Conservation (phyloP, 2,888 invertebrate genomes). For the Philereme vetulata region DNA sequence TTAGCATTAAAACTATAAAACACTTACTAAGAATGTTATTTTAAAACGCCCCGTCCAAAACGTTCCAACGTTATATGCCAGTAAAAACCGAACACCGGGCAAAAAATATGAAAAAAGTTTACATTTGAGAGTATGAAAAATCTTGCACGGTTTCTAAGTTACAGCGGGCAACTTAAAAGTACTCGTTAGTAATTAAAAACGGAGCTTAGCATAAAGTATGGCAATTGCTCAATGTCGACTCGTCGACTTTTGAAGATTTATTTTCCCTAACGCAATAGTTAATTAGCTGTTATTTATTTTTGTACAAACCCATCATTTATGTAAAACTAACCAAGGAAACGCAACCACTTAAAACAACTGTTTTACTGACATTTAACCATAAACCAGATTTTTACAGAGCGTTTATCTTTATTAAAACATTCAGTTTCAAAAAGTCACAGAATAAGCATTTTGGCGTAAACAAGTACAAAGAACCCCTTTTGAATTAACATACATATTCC, state of each 20-base stretch:
- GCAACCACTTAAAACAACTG: no score
- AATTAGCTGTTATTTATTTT: conserved; percentile 36
- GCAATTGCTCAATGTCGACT: conserved; percentile 73
- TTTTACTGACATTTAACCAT: no score
- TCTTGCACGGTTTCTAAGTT: conserved; percentile 50
- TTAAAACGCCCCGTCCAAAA: conserved; percentile 11
- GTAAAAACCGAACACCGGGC: conserved; percentile 14
- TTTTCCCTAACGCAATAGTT: conserved; percentile 47
- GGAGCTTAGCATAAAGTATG: conserved; percentile 70
- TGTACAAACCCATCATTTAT: not conserved
- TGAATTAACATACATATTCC: no score
- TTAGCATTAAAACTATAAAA: conserved; percentile 2
- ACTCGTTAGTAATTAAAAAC: conserved; percentile 75
- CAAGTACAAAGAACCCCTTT: no score
- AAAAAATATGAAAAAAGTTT: conserved; percentile 32
- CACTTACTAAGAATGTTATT: conserved; percentile 3
- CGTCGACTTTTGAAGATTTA: conserved; percentile 60
- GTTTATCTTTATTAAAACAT: no score
- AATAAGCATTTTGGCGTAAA: no score
- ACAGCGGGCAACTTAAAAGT: conserved; percentile 58
- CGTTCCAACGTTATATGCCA: conserved; percentile 1
- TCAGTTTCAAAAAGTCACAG: no score
- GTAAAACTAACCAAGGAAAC: not conserved
- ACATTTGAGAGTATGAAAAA: conserved; percentile 47
- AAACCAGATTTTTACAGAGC: no score